These are phyloP conservation scores for Drosophila bifasciata DNA, from an alignment of 1,140 invertebrate genomes.

Conservation along the genomic window DNA sequence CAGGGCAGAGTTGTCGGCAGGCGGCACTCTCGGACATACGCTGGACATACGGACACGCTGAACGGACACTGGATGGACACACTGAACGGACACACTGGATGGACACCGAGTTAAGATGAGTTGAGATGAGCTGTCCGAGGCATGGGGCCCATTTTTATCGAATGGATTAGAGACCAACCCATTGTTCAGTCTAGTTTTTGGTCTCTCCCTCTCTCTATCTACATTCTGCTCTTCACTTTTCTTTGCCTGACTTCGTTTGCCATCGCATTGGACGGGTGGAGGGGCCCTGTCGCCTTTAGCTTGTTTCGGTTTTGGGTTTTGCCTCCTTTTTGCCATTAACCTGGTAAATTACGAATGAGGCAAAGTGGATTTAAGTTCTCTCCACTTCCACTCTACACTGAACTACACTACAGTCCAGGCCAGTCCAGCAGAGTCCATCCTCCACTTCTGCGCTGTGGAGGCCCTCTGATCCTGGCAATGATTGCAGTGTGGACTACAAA, in stretches of 20 bases:
- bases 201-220: neutral
- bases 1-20: slow-evolving; percentile 3
- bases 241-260: slow-evolving; percentile 5
- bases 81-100: too few species aligned
- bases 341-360: slow-evolving; percentile 75
- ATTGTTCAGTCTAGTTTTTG: slow-evolving; percentile 61
- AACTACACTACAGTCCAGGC: slow-evolving; percentile 13
- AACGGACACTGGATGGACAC: too few species aligned
- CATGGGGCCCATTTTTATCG: slow-evolving; percentile 62
- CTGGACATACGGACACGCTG: too few species aligned
- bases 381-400: slow-evolving; percentile 8
- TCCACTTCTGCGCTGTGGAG: slow-evolving; percentile 15
- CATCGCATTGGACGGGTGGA: neutral
- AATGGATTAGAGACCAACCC: slow-evolving; percentile 36
- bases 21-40: too few species aligned
- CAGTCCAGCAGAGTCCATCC: slow-evolving; percentile 13
- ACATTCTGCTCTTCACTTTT: neutral
- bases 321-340: slow-evolving; percentile 70
- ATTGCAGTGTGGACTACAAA: slow-evolving; percentile 68
- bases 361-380: slow-evolving; percentile 70
- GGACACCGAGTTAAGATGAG: slow-evolving; percentile 28
- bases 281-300: slow-evolving; percentile 46
- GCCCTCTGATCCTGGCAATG: slow-evolving; percentile 69
- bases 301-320: slow-evolving; percentile 30
- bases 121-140: slow-evolving; percentile 45